Evolutionary conservation across 2,797 vertebrate species (phyloP).

Genomic region (Dendrocincla fuliginosa): DNA sequence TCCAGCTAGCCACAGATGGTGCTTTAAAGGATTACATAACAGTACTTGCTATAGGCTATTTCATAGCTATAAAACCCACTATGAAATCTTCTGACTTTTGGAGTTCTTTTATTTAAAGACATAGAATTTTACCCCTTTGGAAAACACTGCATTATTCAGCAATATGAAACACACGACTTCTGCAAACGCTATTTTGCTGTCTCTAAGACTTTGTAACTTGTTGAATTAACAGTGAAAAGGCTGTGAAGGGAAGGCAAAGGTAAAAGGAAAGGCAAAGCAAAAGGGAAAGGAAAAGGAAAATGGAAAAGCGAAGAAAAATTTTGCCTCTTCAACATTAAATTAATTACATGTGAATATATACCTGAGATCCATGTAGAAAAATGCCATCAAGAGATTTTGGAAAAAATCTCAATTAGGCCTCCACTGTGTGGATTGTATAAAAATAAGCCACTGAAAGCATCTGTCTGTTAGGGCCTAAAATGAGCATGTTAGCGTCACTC

Average conservation of each 20-base stretch:
- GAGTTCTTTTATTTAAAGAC: not conserved
- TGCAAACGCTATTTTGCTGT: not conserved
- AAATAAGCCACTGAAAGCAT: not conserved
- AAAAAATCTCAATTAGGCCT: not conserved
- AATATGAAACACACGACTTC: not conserved
- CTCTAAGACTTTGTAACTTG: not conserved
- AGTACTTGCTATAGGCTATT: not conserved
- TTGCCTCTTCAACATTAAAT: not conserved
- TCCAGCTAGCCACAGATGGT: not conserved
- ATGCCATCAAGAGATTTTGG: not conserved
- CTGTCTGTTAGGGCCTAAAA: not conserved
- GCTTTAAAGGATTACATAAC: constrained; percentile 34
- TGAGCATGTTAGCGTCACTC: not conserved
- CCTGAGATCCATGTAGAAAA: not conserved
- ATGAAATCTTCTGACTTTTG: not conserved
- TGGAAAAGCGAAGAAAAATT: not conserved
- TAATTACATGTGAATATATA: not conserved
- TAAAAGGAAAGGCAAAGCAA: too few relatives aligned
- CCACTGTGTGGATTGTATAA: not conserved
- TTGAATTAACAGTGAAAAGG: not conserved
- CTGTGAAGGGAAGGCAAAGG: accelerated
- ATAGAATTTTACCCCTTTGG: not conserved
- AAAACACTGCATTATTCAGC: not conserved
- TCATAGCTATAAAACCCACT: not conserved
- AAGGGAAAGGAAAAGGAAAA: not conserved